Evolutionary conservation across 2,113 vertebrate species (phyloP).

Genomic region (Eulemur rufifrons): DNA sequence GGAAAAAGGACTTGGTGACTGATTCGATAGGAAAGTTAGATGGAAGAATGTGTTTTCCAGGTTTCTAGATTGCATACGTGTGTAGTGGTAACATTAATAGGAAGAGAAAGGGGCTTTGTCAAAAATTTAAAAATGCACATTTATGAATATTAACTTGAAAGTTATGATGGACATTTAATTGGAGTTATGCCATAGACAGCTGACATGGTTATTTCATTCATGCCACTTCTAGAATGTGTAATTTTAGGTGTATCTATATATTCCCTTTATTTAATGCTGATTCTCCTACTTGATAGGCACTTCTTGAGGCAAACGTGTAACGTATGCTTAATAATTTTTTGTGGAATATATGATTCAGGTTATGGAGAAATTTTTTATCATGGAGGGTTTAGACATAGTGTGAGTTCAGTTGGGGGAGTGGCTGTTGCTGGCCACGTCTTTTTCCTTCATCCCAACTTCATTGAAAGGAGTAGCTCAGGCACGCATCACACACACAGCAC

Average conservation of each 20-base stretch:
- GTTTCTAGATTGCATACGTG: not conserved
- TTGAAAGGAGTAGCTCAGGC: not conserved
- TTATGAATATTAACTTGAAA: not conserved
- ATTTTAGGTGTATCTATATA: not conserved
- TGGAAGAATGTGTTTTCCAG: not conserved
- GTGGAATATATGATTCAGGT: not conserved
- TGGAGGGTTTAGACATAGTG: not conserved
- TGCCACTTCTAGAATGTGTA: not conserved
- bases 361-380: not conserved
- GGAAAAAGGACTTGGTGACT: not conserved
- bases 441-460: not conserved
- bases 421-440: not conserved
- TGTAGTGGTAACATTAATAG: not conserved
- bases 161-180: not conserved
- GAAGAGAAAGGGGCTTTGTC: not conserved
- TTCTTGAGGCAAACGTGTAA: not conserved
- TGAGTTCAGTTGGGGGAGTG: rapidly evolving
- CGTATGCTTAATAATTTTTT: not conserved
- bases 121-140: not conserved
- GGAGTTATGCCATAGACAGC: too few species aligned
- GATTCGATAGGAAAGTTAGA: not conserved
- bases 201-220: not conserved
- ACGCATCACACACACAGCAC: not conserved
- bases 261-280: not conserved
- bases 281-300: not conserved